phyloP scores from a whole-genome alignment of 2,113 vertebrate genomes.

The Oryctolagus cuniculus region DNA sequence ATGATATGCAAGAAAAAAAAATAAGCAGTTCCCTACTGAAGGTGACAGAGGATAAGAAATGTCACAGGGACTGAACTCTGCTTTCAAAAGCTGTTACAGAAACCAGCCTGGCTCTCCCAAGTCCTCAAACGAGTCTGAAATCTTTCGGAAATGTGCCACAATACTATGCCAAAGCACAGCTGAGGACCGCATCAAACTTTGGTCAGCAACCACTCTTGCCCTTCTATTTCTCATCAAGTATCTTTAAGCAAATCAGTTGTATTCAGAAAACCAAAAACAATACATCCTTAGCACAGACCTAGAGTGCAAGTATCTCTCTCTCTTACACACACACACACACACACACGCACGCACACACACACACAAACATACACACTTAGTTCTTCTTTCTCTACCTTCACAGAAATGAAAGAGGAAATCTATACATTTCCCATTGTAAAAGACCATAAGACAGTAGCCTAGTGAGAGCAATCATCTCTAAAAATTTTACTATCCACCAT shows the following conservation, averaged over 20 bases:
- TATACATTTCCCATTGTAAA: neutral
- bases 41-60: neutral
- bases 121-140: neutral
- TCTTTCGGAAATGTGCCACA: neutral
- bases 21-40: neutral
- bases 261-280: neutral
- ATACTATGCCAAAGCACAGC: neutral
- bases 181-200: neutral
- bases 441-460: neutral
- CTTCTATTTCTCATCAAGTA: neutral
- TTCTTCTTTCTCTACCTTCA: constrained; percentile 5
- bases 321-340: neutral
- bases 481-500: neutral
- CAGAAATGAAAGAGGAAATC: neutral
- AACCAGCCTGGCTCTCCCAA: neutral
- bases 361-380: neutral
- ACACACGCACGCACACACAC: neutral
- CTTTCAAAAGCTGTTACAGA: neutral
- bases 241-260: neutral
- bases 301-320: neutral
- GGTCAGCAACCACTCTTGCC: neutral
- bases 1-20: neutral
- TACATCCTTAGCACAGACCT: neutral
- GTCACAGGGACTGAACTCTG: neutral
- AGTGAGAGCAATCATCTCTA: neutral